Percentiles rank a stretch among this genome's conserved stretches.
Evolutionary conservation across 2,113 vertebrate genomes (phyloP).

Genomic region (Syrrhaptes paradoxus): DNA sequence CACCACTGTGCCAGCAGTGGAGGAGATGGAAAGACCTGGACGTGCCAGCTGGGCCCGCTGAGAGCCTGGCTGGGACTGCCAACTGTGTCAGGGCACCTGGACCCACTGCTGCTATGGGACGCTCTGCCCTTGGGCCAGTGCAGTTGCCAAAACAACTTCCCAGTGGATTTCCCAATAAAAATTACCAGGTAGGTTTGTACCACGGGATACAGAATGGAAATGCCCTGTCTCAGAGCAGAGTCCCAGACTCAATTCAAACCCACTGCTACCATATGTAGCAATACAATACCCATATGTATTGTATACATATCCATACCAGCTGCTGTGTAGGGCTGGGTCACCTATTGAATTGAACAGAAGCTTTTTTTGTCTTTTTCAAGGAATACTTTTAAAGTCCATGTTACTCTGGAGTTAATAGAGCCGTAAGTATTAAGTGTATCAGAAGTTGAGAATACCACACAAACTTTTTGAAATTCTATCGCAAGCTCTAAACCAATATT

Average conservation of each 20-base stretch:
- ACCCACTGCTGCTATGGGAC: background rate
- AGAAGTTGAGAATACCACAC: background rate
- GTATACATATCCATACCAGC: background rate
- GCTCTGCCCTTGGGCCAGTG: background rate
- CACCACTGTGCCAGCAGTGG: background rate
- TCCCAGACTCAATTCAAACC: background rate
- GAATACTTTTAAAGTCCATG: background rate
- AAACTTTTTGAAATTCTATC: slow-evolving; percentile 10
- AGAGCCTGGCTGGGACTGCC: background rate
- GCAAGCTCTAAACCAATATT: slow-evolving; percentile 37
- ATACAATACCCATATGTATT: too few relatives aligned
- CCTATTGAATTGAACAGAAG: background rate
- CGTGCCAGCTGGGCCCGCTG: background rate
- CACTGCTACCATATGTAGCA: background rate
- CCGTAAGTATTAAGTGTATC: background rate
- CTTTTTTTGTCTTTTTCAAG: background rate
- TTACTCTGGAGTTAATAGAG: background rate
- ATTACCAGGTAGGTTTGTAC: background rate
- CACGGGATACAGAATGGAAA: background rate
- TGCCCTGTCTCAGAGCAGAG: background rate
- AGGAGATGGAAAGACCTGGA: background rate
- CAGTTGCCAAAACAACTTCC: background rate
- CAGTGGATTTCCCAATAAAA: background rate
- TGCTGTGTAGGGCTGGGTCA: background rate
- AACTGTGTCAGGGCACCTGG: background rate